These are phyloP conservation scores for Orthosia incerta DNA, from an alignment of 2,888 invertebrate species.

Conservation along the genomic window DNA sequence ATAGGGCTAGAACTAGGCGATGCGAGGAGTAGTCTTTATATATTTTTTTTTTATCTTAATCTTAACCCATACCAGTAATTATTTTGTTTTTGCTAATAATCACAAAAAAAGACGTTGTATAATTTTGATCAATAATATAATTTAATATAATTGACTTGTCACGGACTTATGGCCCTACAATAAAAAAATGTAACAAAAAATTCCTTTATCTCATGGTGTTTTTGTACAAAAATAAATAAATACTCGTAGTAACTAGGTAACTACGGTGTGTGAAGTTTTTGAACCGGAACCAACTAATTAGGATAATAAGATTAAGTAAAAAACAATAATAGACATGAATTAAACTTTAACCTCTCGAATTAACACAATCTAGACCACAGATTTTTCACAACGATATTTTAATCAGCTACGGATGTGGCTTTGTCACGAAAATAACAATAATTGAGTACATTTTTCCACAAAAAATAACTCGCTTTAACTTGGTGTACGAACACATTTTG, in stretches of 20 bases:
- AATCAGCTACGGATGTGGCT: not conserved
- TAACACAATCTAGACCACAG: conserved; percentile 16
- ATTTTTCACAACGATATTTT: conserved; percentile 11
- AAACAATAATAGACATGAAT: conserved; percentile 21
- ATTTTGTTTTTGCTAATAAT: not conserved
- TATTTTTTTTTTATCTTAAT: not conserved
- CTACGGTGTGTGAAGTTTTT: conserved; percentile 1
- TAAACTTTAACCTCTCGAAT: conserved; percentile 11
- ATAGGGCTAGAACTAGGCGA: conserved; percentile 5
- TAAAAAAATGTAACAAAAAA: conserved; percentile 13
- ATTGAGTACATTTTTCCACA: not conserved
- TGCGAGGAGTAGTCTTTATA: conserved; percentile 22
- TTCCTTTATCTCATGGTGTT: not conserved
- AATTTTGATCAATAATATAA: not conserved
- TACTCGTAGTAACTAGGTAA: conserved; percentile 23
- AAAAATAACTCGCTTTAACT: not conserved
- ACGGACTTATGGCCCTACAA: not conserved
- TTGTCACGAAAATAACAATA: not conserved
- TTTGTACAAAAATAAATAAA: not conserved
- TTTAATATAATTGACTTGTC: not conserved
- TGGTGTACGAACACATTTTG: too few species aligned
- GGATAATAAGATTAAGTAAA: conserved; percentile 26
- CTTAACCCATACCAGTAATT: too few species aligned
- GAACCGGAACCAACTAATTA: conserved; percentile 27
- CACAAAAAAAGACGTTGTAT: not conserved